Percentiles rank a stretch among this genome's conserved stretches.
Conservation (phyloP, 1,140 invertebrate genomes). For the Aphaenogaster floridana region DNA sequence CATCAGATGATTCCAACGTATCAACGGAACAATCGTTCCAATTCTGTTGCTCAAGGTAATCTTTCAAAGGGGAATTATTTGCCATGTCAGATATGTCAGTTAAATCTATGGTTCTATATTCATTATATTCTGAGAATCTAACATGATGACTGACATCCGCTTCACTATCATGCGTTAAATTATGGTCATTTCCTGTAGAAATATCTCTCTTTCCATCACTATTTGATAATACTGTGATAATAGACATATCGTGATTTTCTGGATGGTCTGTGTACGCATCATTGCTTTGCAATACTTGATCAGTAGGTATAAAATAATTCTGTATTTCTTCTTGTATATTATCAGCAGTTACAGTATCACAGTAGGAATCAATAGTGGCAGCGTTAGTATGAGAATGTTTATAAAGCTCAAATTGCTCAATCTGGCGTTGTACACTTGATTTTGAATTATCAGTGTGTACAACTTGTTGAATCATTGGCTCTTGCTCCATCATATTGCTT, state of each 20-base stretch:
- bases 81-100: constrained; percentile 81
- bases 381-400: background rate
- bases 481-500: background rate
- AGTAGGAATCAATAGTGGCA: background rate
- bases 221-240: background rate
- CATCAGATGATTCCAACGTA: constrained; percentile 78
- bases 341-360: background rate
- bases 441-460: background rate
- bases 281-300: background rate
- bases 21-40: constrained; percentile 80
- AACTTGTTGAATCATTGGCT: background rate
- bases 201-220: constrained; percentile 1
- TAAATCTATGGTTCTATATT: constrained; percentile 84
- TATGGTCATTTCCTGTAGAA: background rate
- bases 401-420: background rate
- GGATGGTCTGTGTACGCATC: background rate
- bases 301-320: background rate
- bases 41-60: constrained; percentile 72
- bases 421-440: background rate
- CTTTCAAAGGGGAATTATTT: constrained; percentile 72
- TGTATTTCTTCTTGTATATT: background rate
- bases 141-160: constrained; percentile 81
- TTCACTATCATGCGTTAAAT: constrained; percentile 54
- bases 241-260: background rate
- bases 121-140: constrained; percentile 84